Evolutionary conservation across 2,888 invertebrate species (phyloP), one percentile per base, ranked within the genome.

Genomic region (Bugula neritina): DNA sequence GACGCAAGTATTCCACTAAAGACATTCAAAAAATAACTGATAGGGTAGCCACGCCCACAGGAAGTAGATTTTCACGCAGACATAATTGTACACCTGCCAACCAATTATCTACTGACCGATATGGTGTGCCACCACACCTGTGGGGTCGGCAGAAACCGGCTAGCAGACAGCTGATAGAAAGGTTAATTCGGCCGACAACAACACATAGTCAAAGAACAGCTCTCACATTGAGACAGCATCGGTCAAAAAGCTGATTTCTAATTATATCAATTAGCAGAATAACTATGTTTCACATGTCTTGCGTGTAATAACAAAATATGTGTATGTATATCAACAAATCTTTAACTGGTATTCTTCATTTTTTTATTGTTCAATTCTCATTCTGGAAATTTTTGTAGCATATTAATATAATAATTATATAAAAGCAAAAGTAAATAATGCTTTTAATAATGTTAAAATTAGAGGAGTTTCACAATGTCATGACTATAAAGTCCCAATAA

Each of bases 111-210:
- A 31, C 31, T 63, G 63, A 63, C 1, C 21, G 63, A 5, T 63
- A 31, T 31, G 63, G 63, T 34, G 63, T 63, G 31, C 63, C 63
- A 31, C 63, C 63, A 27, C 63, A 63, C 31, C 31, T 63, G 10
- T 63, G 63, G 63, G 63, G 63, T n/a, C 21, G 63, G 31, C 63
- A 63, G 31, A 63, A 63, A 34, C 29, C 63, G 31, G 63, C 63
- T 5, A 27, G 31, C 31, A 21, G n/a, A 10, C 21, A 13, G 13
- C 31, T 63, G 31, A 63, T 63, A 2, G 31, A 63, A n/a, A 63
- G 63, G 31, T n/a, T 63, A 63, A 27, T 63, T 10, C 27, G 34
- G 31, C 63, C 63, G 5, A 63, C 63, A 2, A 63, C 63, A 29
- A 25, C 63, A 31, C 31, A 63, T 27, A 63, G 27, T 31, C 63